Evolutionary conservation across 2,113 vertebrate genomes (phyloP).

Genomic region (Arenaria interpres): DNA sequence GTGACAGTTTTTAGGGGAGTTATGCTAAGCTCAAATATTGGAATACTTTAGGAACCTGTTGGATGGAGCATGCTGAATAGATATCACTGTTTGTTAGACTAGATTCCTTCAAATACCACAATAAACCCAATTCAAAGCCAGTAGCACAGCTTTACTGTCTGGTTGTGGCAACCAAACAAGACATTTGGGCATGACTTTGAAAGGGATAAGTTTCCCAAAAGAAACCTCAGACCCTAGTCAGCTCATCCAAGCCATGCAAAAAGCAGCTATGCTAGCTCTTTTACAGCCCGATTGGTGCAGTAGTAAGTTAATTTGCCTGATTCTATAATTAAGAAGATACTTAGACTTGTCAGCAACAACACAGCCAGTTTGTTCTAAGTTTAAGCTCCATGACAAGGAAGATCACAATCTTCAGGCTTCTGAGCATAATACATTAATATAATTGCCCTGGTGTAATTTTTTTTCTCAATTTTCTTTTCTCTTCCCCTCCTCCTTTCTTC

Average conservation of each 20-base stretch:
- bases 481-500: neutral
- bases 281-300: neutral
- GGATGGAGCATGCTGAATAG: neutral
- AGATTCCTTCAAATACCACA: neutral
- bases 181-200: neutral
- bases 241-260: neutral
- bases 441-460: neutral
- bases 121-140: neutral
- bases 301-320: slow-evolving; percentile 15
- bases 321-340: slow-evolving; percentile 53
- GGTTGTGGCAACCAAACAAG: neutral
- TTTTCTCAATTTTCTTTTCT: neutral
- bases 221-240: neutral
- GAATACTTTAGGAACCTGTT: neutral
- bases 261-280: neutral
- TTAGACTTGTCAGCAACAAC: slow-evolving; percentile 46
- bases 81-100: neutral
- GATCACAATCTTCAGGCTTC: slow-evolving; percentile 11
- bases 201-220: neutral
- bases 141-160: neutral
- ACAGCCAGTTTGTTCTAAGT: neutral
- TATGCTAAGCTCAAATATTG: neutral
- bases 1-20: neutral
- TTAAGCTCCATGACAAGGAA: slow-evolving; percentile 49
- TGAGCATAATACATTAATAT: slow-evolving; percentile 29